Percentiles rank a stretch among this genome's conserved stretches.
Conservation (phyloP, 2,113 vertebrate species). For the Zeus faber region DNA sequence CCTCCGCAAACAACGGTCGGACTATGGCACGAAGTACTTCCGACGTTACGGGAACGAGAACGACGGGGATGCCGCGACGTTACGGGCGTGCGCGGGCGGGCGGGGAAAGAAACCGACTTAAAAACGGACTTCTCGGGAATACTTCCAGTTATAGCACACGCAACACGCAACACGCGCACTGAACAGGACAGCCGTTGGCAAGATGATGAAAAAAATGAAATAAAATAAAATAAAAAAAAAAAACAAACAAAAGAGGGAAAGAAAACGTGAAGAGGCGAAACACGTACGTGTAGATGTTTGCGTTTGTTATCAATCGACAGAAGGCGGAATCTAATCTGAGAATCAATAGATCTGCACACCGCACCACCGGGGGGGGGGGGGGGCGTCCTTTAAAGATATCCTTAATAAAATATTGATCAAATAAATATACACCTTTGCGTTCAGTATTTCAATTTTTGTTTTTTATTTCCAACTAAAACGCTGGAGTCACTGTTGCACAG, state of each 20-base stretch:
- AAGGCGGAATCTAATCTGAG: slow-evolving; percentile 46
- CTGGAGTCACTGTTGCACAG: slow-evolving; percentile 65
- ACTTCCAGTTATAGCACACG: slow-evolving; percentile 65
- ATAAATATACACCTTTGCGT: slow-evolving; percentile 73
- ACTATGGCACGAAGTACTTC: slow-evolving; percentile 27
- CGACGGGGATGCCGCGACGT: neutral
- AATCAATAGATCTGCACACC: slow-evolving; percentile 51
- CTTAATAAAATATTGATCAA: slow-evolving; percentile 64
- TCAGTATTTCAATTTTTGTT: slow-evolving; percentile 56
- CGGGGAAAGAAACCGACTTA: slow-evolving; percentile 43
- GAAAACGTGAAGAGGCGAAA: slow-evolving; percentile 31
- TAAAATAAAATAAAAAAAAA: too few species aligned
- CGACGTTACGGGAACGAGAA: neutral
- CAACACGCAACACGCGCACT: too few species aligned
- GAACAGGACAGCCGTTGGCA: slow-evolving; percentile 25
- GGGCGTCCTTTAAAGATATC: slow-evolving; percentile 49
- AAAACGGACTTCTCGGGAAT: slow-evolving; percentile 39
- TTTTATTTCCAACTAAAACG: slow-evolving; percentile 78
- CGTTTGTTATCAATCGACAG: slow-evolving; percentile 23
- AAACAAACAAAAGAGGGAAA: too few species aligned
- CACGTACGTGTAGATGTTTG: slow-evolving; percentile 12
- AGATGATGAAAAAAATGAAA: too few species aligned
- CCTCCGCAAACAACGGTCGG: slow-evolving; percentile 1
- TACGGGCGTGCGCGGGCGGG: neutral
- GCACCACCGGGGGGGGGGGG: too few species aligned